These are phyloP conservation scores for Drosophila murphyi DNA, from an alignment of 1,140 invertebrate genomes.

Conservation along the genomic window DNA sequence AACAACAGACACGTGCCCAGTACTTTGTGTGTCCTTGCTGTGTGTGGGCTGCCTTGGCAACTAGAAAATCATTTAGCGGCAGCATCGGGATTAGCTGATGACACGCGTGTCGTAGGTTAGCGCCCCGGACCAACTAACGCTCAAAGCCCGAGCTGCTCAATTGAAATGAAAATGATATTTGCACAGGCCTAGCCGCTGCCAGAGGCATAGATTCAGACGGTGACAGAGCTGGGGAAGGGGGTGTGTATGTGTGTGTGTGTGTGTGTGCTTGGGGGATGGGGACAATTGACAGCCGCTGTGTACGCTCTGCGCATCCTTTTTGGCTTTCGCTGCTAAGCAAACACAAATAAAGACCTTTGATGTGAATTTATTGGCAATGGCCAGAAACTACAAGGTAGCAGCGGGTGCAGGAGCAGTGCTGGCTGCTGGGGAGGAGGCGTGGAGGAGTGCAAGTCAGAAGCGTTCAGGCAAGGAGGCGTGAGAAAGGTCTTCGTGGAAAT, in stretches of 20 bases:
- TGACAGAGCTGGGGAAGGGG: background rate
- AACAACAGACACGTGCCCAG: slow-evolving; percentile 69
- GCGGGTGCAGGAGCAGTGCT: background rate
- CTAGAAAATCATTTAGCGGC: slow-evolving; percentile 73
- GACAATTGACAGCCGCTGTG: slow-evolving; percentile 20
- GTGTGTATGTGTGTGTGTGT: background rate
- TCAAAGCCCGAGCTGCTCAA: slow-evolving; percentile 67
- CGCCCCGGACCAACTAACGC: slow-evolving; percentile 50
- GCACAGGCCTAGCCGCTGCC: slow-evolving; percentile 63
- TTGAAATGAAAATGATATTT: slow-evolving; percentile 83
- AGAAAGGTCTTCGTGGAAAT: slow-evolving; percentile 64
- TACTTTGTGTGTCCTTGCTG: slow-evolving; percentile 11
- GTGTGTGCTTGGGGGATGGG: background rate
- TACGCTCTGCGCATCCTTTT: slow-evolving; percentile 64
- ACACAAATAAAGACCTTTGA: slow-evolving; percentile 83
- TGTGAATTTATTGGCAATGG: slow-evolving; percentile 80
- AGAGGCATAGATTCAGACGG: background rate
- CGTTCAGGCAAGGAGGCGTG: slow-evolving; percentile 48
- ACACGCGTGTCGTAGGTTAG: slow-evolving; percentile 75
- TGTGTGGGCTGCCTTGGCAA: slow-evolving; percentile 67
- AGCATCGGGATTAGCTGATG: slow-evolving; percentile 77
- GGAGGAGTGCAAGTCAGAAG: background rate
- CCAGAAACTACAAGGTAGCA: slow-evolving; percentile 40
- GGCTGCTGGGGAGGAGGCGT: background rate
- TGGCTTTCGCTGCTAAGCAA: slow-evolving; percentile 75